phyloP scores from a whole-genome alignment of 2,797 vertebrate species.

The Morelia viridis region DNA sequence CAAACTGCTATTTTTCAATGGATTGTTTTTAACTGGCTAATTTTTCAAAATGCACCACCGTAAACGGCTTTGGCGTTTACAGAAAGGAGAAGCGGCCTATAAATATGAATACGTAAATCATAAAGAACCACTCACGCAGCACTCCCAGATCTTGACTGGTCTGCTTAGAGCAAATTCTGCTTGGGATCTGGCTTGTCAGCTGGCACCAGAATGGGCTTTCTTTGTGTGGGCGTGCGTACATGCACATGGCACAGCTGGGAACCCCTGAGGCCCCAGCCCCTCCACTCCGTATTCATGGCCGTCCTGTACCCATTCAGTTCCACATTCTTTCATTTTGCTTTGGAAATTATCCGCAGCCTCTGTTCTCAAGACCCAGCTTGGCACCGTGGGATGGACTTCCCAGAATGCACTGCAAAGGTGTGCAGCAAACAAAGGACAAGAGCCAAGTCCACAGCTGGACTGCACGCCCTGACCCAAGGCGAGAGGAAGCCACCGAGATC shows the following conservation, averaged over 20 bases:
- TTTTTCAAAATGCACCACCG: background rate
- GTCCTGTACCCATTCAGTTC: constrained; percentile 3
- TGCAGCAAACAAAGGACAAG: constrained; percentile 14
- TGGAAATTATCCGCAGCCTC: constrained; percentile 11
- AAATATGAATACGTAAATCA: background rate
- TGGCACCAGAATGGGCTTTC: background rate
- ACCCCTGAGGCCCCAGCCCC: constrained; percentile 26
- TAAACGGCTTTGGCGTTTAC: background rate
- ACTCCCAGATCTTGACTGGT: background rate
- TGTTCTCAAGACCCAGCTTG: fast-evolving
- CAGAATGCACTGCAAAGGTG: constrained; percentile 40
- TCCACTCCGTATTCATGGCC: background rate
- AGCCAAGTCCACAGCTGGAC: constrained; percentile 52
- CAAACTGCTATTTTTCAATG: background rate
- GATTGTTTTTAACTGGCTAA: background rate
- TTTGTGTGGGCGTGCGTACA: background rate
- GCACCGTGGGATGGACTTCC: constrained; percentile 2
- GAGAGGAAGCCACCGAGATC: constrained; percentile 50
- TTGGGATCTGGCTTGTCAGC: constrained; percentile 15
- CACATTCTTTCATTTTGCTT: fast-evolving
- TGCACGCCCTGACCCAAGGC: constrained; percentile 57
- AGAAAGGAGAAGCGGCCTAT: background rate
- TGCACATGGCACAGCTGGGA: constrained; percentile 16
- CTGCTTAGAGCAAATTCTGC: constrained; percentile 13
- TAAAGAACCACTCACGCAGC: background rate